Percentiles rank a stretch among this genome's conserved stretches.
Evolutionary conservation across 1,140 invertebrate genomes (phyloP).

Genomic region (Leptinotarsa texana): DNA sequence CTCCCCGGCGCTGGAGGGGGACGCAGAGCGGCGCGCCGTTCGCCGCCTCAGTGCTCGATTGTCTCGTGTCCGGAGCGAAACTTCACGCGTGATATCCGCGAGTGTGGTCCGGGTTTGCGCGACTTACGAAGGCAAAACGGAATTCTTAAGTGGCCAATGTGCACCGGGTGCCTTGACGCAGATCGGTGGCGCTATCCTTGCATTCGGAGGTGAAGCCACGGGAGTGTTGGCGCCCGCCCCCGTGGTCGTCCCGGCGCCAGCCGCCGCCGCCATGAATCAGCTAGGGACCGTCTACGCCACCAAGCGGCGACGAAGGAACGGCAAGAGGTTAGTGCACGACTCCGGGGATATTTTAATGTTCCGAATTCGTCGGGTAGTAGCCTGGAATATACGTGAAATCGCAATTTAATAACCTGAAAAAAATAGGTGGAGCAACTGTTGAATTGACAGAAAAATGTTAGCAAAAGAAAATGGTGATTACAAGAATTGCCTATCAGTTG

Average conservation of each 20-base stretch:
- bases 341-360: neutral
- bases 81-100: conserved; percentile 21
- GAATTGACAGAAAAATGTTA: too few species aligned
- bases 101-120: conserved; percentile 16
- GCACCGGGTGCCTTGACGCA: conserved; percentile 42
- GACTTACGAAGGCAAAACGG: conserved; percentile 44
- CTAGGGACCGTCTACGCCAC: conserved; percentile 94
- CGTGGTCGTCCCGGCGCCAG: conserved; percentile 52
- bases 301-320: conserved; percentile 87
- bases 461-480: too few species aligned
- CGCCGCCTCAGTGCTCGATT: conserved; percentile 33
- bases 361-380: too few species aligned
- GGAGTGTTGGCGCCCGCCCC: conserved; percentile 49
- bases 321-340: conserved; percentile 78
- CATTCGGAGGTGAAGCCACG: conserved; percentile 50
- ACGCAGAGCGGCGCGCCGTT: conserved; percentile 16
- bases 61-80: conserved; percentile 31
- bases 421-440: too few species aligned
- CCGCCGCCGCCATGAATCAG: conserved; percentile 70
- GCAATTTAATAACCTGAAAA: too few species aligned
- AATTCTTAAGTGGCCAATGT: conserved; percentile 53
- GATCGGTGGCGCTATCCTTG: conserved; percentile 40
- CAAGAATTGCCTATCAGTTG: too few species aligned
- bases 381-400: too few species aligned
- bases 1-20: conserved; percentile 18